These are phyloP conservation scores for Piprites chloris DNA, from an alignment of 2,113 vertebrate genomes.

Conservation along the genomic window DNA sequence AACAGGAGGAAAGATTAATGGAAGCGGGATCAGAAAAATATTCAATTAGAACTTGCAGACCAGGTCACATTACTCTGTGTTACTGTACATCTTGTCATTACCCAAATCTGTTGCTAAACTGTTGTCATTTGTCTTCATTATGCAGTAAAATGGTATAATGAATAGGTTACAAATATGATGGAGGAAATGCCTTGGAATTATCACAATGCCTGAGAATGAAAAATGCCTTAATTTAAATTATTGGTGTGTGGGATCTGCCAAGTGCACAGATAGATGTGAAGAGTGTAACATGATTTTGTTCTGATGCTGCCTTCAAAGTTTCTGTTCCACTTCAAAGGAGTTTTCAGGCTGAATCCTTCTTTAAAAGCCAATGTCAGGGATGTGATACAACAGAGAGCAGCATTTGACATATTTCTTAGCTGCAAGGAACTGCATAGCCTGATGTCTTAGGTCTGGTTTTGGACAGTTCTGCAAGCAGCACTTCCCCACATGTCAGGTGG, in stretches of 20 bases:
- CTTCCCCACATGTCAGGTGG: neutral
- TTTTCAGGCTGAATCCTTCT: conserved; percentile 1
- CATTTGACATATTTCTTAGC: neutral
- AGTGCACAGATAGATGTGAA: conserved; percentile 6
- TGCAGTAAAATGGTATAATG: conserved; percentile 64
- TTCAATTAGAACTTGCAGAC: conserved; percentile 73
- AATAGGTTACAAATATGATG: conserved; percentile 68
- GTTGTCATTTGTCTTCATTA: conserved; percentile 78
- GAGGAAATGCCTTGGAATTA: conserved; percentile 54
- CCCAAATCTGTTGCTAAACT: conserved; percentile 74
- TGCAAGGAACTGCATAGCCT: neutral
- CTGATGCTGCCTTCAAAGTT: conserved; percentile 19
- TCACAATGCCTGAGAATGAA: conserved; percentile 42
- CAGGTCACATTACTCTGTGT: conserved; percentile 70
- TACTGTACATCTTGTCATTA: conserved; percentile 73
- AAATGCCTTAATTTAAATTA: conserved; percentile 47
- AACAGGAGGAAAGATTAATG: conserved; percentile 70
- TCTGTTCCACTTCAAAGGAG: conserved; percentile 27
- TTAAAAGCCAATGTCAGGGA: neutral
- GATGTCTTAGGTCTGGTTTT: neutral
- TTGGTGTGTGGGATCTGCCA: conserved; percentile 29
- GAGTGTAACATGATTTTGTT: conserved; percentile 5
- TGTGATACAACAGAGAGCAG: neutral
- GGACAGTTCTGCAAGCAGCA: neutral
- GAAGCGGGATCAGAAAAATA: conserved; percentile 64